A percentile compares a stretch with the other conserved stretches of the same genome.
Conservation (phyloP, 2,888 invertebrate genomes). For the Argyra leucocephala region DNA sequence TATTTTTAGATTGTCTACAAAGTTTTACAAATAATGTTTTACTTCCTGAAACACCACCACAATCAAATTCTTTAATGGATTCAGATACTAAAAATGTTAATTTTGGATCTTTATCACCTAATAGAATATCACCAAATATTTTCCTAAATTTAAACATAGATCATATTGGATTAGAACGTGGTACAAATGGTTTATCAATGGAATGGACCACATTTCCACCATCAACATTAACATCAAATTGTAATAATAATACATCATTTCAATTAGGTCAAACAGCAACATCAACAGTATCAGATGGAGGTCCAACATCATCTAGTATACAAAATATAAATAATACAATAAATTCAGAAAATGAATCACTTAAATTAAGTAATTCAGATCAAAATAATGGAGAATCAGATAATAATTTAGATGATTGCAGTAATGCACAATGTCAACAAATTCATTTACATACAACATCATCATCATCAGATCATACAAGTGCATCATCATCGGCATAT, state of each 20-base stretch:
- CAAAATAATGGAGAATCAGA: background rate
- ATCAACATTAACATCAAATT: slow-evolving; percentile 16
- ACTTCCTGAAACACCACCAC: slow-evolving; percentile 39
- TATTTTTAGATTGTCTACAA: background rate
- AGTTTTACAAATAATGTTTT: slow-evolving; percentile 32
- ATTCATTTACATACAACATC: slow-evolving; percentile 2
- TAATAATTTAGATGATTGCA: background rate
- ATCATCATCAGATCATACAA: slow-evolving; percentile 21
- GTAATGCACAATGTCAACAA: background rate
- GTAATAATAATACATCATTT: slow-evolving; percentile 8
- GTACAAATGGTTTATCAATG: slow-evolving; percentile 38
- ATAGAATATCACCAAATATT: slow-evolving; percentile 41
- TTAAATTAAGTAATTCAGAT: background rate
- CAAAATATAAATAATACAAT: background rate
- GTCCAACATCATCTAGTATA: background rate
- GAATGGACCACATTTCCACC: slow-evolving; percentile 40
- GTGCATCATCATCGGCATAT: slow-evolving; percentile 27
- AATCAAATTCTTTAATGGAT: slow-evolving; percentile 39
- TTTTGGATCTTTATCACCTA: slow-evolving; percentile 35
- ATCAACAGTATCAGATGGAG: background rate
- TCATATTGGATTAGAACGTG: slow-evolving; percentile 39
- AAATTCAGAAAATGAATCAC: background rate
- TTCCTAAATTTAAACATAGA: slow-evolving; percentile 43
- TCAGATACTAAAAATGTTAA: slow-evolving; percentile 37
- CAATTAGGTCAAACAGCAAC: background rate